Evolutionary conservation across 2,888 invertebrate genomes (phyloP).

Genomic region (Folsomia manolachei): DNA sequence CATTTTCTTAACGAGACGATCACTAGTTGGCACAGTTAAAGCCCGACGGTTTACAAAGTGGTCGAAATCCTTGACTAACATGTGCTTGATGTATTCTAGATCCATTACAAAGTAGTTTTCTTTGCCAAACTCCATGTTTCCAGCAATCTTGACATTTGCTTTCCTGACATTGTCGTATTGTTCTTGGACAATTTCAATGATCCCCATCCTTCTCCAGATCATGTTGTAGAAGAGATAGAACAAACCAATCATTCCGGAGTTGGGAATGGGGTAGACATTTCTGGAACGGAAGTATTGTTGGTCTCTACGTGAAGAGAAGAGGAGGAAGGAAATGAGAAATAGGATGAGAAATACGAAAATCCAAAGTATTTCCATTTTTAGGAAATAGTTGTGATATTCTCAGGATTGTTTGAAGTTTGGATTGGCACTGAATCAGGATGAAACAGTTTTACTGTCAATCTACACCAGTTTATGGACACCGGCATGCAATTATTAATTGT

Average conservation of each 20-base stretch:
- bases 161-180: neutral
- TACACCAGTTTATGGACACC: too few relatives aligned
- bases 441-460: too few relatives aligned
- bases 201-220: neutral
- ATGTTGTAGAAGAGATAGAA: neutral
- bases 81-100: neutral
- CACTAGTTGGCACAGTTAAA: neutral
- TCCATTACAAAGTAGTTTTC: neutral
- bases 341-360: neutral
- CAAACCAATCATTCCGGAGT: too few relatives aligned
- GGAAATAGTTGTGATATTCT: too few relatives aligned
- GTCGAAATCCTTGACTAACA: slow-evolving; percentile 7
- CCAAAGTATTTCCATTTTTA: neutral
- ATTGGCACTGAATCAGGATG: too few relatives aligned
- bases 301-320: neutral
- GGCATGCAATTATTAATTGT: too few relatives aligned
- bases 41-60: neutral
- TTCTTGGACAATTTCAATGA: neutral
- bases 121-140: neutral
- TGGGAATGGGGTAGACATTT: too few relatives aligned
- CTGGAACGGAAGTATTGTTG: neutral
- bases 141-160: neutral
- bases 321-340: neutral
- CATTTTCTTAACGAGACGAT: neutral
- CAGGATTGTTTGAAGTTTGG: too few relatives aligned